Evolutionary conservation across 2,888 invertebrate genomes (phyloP), one percentile per base, ranked within the genome.

Genomic region (Byasa hedistus): DNA sequence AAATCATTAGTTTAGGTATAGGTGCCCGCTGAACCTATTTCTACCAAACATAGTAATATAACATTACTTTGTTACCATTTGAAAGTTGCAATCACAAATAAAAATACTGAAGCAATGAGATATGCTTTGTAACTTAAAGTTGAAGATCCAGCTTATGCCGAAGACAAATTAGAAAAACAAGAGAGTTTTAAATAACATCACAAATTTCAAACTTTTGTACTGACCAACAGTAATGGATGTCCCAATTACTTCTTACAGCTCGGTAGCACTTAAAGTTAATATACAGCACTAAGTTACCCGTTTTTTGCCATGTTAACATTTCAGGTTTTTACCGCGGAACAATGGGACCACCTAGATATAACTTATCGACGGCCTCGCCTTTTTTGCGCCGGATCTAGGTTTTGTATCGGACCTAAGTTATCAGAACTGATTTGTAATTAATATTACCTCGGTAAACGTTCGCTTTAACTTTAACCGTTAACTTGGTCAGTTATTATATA

Each of bases 201-300:
- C 15, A 7, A 32, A 32, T 1, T 32, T 32, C 10, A 17, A 19
- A 48, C 1, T 4, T 48, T 2, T 51, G 5, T 51, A 21, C 51
- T 21, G 51, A 51, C 51, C n/a, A 21, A 51, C 51, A 8, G 51
- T 66, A 68, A 54, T 51, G 65, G 8, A 22, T 56, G 65, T 24
- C 32, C 68, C 66, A 68, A 69, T 69, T 70, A 68, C 68, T 68
- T 69, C 65, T 70, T 69, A 63, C 66, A 55, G 57, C 23, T 58
- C 59, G 63, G 22, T 36, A 51, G 63, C 66, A 56, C 32, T 66
- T 63, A 63, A 55, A 63, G 56, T 64, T 64, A 64, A 63, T 67
- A 63, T 63, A 63, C 63, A 60, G 56, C 64, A 7, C 32, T 32
- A 7, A 32, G 55, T 44, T 63, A 39, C 52, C 62, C 56, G 36